Base-by-base conservation (phyloP, 1,140 invertebrate species). In the Bombus waltoni region DNA sequence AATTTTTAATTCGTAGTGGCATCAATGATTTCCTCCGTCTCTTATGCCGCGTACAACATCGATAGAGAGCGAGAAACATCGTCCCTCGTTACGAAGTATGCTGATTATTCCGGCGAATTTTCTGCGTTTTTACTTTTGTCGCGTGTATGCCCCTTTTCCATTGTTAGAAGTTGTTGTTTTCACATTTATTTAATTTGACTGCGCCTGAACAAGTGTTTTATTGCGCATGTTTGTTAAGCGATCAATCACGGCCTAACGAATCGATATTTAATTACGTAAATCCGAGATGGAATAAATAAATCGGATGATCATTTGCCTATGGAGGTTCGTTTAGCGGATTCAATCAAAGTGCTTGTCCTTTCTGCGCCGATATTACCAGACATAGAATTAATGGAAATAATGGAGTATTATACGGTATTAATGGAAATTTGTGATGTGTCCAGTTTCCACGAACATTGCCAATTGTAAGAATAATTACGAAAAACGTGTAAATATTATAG, bases 231-330 rank as follows among this genome's bases (percentile, higher is more conserved):
- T 77, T 78, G 65, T 57, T 57, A 83, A 83, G 65, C 62, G 65
- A 78, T 35, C 74, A 77, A 83, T 83, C 35, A 32, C 62, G 25
- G 62, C 1, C 74, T 57, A 77, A 68, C 62, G 81, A 83, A 83
- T 78, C 81, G 74, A 83, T 83, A 83, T 78, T 83, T 83, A 77
- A 83, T 83, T 83, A 83, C 74, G 81, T 78, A 83, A 83, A 83
- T 83, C 47, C 74, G 73, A 78, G 74, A 83, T 78, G 81, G 6
- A 77, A 66, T 83, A 83, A 78, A 83, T 47, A 83, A 74, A 77
- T 83, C 62, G 44, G 38, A 77, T 78, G 35, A 79, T 84, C 62
- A 57, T 79, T 72, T 59, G 40, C 40, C 44, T 28, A 42, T 47
- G 74, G 74, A 11, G 25, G 66, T 79, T 66, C 81, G 59, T 83